Evolutionary conservation across 2,888 invertebrate species (phyloP), one percentile per base, ranked within the genome.

Genomic region (Stictocephala bisonia): DNA sequence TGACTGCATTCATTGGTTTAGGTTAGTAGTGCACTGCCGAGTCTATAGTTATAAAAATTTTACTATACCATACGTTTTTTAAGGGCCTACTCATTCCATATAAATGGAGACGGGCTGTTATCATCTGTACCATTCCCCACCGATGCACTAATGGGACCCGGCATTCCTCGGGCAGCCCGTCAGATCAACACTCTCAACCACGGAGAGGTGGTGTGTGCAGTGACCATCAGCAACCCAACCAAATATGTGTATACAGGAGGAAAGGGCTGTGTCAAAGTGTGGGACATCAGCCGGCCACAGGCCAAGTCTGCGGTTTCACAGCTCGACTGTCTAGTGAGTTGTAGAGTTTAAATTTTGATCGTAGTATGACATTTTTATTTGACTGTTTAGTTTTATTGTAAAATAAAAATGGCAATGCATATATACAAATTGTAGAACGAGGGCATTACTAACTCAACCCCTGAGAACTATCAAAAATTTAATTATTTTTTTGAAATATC

Each of bases 201-300:
- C 84, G 98, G 98, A 6, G 98, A 98, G 84, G 95, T 98, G 50
- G 98, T 98, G 35, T 98, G 98, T 84, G 98, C 97, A 0, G 98
- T 99, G 60, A 97, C 98, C 64, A 92, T 99, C 83, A 94, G 95
- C 73, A 86, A 90, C 82, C 91, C 93, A 74, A 92, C 93, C 76
- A 89, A 95, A 80, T 94, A 95, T 84, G 96, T 97, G n/a, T 99
- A 97, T 85, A 99, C 99, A 0, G 99, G 97, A 26, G 97, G 97
- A 77, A 98, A 97, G 85, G 96, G 96, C 73, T 95, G 95, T 85
- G 95, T 96, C 50, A 96, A 96, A 85, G 93, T 96, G 50, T 91
- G 91, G 91, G 91, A 91, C 81, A 91, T 91, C 80, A 89, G 90
- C 81, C 90, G 92, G 82, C 91, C 92, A 27, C 90, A 89, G 64